Percentiles rank a stretch among this genome's conserved stretches.
phyloP scores from a whole-genome alignment of 2,113 vertebrate genomes.

The Oreochromis aureus region DNA sequence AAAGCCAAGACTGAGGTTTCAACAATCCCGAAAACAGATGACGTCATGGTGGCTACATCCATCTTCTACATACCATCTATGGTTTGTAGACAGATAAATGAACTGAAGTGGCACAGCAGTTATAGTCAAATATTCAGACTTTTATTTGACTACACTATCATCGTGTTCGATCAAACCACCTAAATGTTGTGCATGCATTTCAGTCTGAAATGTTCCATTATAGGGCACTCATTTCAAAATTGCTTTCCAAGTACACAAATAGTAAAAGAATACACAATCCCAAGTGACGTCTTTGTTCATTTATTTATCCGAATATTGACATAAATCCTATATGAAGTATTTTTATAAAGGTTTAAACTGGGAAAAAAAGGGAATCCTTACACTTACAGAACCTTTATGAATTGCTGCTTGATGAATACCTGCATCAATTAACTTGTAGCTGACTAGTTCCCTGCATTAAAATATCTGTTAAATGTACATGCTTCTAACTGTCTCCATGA shows the following conservation, averaged over 20 bases:
- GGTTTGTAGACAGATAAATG: neutral
- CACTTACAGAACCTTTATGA: neutral
- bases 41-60: neutral
- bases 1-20: neutral
- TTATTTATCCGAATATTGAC: neutral
- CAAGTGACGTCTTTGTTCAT: neutral
- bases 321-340: neutral
- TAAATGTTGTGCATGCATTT: neutral
- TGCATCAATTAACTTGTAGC: neutral
- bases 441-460: neutral
- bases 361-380: neutral
- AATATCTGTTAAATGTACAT: neutral
- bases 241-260: neutral
- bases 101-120: neutral
- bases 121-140: neutral
- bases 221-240: neutral
- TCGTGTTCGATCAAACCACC: neutral
- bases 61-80: neutral
- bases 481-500: neutral
- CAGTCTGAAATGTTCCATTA: neutral
- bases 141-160: neutral
- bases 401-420: neutral
- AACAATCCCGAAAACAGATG: neutral
- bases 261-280: neutral
- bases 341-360: neutral